Conservation (phyloP, 2,888 invertebrate species). For the Cynaeus angustus region DNA sequence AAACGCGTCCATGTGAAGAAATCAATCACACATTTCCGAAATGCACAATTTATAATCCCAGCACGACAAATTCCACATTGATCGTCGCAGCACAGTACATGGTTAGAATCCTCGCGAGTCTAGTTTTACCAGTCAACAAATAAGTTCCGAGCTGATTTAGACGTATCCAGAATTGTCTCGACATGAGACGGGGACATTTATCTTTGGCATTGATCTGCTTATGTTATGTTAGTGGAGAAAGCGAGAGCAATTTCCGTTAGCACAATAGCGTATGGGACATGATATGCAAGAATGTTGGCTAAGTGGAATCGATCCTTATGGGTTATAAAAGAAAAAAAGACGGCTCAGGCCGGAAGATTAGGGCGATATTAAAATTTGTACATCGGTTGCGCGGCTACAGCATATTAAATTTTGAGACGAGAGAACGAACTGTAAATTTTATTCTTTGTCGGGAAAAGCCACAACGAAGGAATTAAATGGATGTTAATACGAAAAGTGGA, state of each 20-base stretch:
- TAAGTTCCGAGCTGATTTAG: constrained; percentile 24
- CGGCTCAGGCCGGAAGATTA: background rate
- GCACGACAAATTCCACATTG: constrained; percentile 29
- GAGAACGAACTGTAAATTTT: background rate
- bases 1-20: constrained; percentile 24
- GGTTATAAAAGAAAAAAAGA: background rate
- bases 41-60: constrained; percentile 25
- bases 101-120: constrained; percentile 18
- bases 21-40: constrained; percentile 30
- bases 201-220: constrained; percentile 29
- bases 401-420: background rate
- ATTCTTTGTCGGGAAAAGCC: background rate
- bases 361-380: background rate
- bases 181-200: constrained; percentile 18
- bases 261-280: constrained; percentile 27
- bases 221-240: constrained; percentile 21
- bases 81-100: constrained; percentile 10
- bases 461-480: too few species aligned
- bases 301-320: constrained; percentile 7
- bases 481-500: too few species aligned
- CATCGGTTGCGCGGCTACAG: background rate
- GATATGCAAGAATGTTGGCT: constrained; percentile 29
- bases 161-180: constrained; percentile 29
- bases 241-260: constrained; percentile 37
- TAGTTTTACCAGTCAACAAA: constrained; percentile 23